Base-by-base conservation (phyloP, 1,140 invertebrate genomes). In the Diachasmimorpha longicaudata region DNA sequence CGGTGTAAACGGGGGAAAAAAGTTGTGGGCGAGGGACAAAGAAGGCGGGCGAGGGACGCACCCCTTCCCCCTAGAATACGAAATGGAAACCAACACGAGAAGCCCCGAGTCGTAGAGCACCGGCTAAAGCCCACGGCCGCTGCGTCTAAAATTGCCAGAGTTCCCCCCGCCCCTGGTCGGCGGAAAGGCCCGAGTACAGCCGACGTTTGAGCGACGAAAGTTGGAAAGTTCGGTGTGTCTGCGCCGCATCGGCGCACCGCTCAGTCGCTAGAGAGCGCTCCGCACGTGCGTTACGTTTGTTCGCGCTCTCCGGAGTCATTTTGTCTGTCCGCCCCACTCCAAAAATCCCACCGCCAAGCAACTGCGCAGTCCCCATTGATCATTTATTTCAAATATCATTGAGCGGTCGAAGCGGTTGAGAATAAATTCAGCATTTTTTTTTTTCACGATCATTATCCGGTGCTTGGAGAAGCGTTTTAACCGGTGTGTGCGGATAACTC, bases 261-360 rank as follows among this genome's bases (percentile, higher is more conserved):
- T 82, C 84, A 86, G 86, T 87, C 83, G 86, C 85, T 75, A 84
- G 82, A 84, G 84, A 84, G 86, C 86, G 85, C 85, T 84, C 82
- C 71, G 31, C 78, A 80, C 78, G 85, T 77, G 73, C 21, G 25
- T 31, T 67, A 82, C 81, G 82, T 63, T 79, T 58, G 36, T 74
- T 70, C 73, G 80, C 83, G 85, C 81, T 82, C 68, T 75, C 71
- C 75, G 42, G 72, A 69, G 52, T 48, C 31, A 67, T 70, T 13
- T 75, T 67, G 58, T 42, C 63, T 39, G 13, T 25, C n/a, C 25
- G 14, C 19, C 31, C 14, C 52, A 5, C 48, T 70, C 36, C 73
- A 44, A 75, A 63, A 78, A 72, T 70, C 78, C 82, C 84, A 84
- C 78, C 84, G 84, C 83, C 21, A 4, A 68, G 2, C 6, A 31